Conservation (phyloP, 2,797 vertebrate genomes). For the Miichthys miiuy region DNA sequence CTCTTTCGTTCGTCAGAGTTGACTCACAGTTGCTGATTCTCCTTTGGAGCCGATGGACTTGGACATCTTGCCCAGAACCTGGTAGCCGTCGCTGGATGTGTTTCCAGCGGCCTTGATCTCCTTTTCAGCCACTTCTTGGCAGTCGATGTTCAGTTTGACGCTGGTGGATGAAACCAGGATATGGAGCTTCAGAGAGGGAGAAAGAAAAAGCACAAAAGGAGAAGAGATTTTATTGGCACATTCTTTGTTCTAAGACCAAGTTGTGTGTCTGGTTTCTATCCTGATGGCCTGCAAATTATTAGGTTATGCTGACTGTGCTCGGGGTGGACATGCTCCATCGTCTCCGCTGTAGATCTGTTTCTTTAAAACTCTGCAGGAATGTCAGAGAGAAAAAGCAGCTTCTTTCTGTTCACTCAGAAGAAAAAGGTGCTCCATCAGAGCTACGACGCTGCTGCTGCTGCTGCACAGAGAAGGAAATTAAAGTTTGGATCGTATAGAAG, state of each 20-base stretch:
- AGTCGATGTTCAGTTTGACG: conserved; percentile 94
- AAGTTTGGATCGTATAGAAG: not conserved
- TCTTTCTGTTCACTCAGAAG: conserved; percentile 18
- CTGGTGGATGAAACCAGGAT: conserved; percentile 91
- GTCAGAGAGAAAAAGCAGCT: conserved; percentile 1
- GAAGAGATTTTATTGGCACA: conserved; percentile 35
- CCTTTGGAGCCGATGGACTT: conserved; percentile 87
- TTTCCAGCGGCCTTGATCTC: conserved; percentile 91
- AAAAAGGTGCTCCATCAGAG: not conserved
- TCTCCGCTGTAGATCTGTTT: conserved; percentile 37
- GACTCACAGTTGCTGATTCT: conserved; percentile 92
- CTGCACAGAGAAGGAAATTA: not conserved
- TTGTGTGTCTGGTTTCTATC: conserved; percentile 55
- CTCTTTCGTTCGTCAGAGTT: not conserved
- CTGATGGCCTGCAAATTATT: conserved; percentile 48
- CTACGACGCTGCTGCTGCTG: not conserved
- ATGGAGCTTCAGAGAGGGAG: conserved; percentile 88
- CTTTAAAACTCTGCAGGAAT: conserved; percentile 29
- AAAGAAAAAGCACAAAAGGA: not conserved
- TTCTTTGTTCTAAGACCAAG: conserved; percentile 51
- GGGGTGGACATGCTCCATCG: conserved; percentile 8
- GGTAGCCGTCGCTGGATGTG: conserved; percentile 93
- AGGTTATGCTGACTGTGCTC: conserved; percentile 3
- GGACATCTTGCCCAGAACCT: conserved; percentile 95
- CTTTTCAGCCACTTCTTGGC: conserved; percentile 92